Percentiles rank a stretch among this genome's conserved stretches.
Conservation (phyloP, 35 echinoderm and acorn worm genomes). For the Diadema setosum region DNA sequence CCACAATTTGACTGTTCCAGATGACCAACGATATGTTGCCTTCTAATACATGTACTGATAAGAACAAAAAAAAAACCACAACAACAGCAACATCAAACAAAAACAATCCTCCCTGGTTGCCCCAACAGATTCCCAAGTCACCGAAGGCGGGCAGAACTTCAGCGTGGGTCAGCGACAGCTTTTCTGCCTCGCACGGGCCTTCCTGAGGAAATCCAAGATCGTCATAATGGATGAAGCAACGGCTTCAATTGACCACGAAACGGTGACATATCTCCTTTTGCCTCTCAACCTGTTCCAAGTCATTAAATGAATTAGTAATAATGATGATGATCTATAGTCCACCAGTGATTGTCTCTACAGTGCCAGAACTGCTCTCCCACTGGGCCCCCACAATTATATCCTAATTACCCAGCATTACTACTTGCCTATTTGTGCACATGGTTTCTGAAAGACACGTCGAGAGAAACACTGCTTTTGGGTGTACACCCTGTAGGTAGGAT, state of each 20-base stretch:
- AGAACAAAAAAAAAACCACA: too few relatives aligned
- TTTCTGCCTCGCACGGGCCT: slow-evolving; percentile 51
- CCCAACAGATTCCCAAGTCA: slow-evolving; percentile 1
- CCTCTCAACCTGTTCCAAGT: neutral
- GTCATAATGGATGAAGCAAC: slow-evolving; percentile 53
- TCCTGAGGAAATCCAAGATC: slow-evolving; percentile 41
- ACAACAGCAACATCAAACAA: too few relatives aligned
- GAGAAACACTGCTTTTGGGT: too few relatives aligned
- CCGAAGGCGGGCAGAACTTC: slow-evolving; percentile 42
- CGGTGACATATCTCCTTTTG: neutral
- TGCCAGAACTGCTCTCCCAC: too few relatives aligned
- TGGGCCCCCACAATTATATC: too few relatives aligned
- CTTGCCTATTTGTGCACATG: too few relatives aligned
- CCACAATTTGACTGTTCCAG: too few relatives aligned
- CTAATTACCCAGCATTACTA: too few relatives aligned
- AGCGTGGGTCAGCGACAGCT: slow-evolving; percentile 57
- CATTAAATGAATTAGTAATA: neutral
- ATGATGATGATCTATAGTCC: neutral
- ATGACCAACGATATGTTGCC: too few relatives aligned
- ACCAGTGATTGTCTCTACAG: neutral
- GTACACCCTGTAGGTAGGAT: too few relatives aligned
- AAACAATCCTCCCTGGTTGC: neutral
- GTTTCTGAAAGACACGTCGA: too few relatives aligned
- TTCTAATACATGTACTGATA: too few relatives aligned
- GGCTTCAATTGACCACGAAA: slow-evolving; percentile 18